Percentiles rank a stretch among this genome's conserved stretches.
phyloP scores from a whole-genome alignment of 2,113 vertebrate genomes.

The Rhipidura dahli region DNA sequence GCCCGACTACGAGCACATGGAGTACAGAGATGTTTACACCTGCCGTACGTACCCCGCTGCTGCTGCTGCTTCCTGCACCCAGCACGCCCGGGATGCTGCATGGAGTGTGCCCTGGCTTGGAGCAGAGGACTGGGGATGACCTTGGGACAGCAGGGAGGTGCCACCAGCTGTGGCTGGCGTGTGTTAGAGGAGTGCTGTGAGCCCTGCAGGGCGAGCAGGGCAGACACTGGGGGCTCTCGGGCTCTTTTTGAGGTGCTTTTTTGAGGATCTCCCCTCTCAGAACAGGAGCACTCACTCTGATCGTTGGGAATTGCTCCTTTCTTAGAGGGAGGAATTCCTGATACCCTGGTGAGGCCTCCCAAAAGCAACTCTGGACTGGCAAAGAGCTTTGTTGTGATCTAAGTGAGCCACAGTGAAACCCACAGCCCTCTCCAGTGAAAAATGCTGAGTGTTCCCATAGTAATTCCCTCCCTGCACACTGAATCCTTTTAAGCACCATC shows the following conservation, averaged over 20 bases:
- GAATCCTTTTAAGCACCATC: neutral
- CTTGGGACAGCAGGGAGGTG: neutral
- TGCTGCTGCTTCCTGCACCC: conserved; percentile 39
- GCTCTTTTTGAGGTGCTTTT: neutral
- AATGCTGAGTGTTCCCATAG: neutral
- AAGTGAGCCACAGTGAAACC: neutral
- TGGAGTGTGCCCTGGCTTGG: conserved; percentile 30
- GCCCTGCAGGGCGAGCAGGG: neutral
- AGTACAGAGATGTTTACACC: conserved; percentile 90
- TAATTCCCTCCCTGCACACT: neutral
- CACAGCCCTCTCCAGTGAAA: neutral
- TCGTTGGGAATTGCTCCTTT: neutral
- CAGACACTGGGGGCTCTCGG: fast-evolving
- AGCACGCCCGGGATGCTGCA: conserved; percentile 39
- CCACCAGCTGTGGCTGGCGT: neutral
- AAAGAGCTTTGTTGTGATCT: neutral
- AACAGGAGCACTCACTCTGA: neutral
- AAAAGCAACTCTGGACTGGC: neutral
- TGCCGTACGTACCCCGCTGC: conserved; percentile 84
- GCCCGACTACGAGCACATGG: conserved; percentile 92
- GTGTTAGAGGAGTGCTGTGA: neutral
- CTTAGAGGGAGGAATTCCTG: neutral
- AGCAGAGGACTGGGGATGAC: neutral
- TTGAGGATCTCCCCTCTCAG: neutral
- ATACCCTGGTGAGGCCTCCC: neutral